A percentile compares a stretch with the other conserved stretches of the same genome.
Conservation (phyloP, 2,797 vertebrate genomes). For the Tinamus major region DNA sequence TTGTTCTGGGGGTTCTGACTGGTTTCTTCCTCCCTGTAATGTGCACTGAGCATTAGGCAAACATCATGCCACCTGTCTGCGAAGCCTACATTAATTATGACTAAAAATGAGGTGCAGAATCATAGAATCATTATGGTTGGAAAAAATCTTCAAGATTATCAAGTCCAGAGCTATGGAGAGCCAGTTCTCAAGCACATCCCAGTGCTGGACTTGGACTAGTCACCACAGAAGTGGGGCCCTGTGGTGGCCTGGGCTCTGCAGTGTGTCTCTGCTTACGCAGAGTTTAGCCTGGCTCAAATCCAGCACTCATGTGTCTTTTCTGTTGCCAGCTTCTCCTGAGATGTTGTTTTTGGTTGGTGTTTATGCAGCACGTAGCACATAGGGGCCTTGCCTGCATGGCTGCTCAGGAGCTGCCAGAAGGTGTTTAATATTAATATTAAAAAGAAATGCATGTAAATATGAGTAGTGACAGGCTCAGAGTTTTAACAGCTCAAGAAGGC, state of each 20-base stretch:
- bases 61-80: background rate
- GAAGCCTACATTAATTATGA: accelerated
- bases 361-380: background rate
- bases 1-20: background rate
- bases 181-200: background rate
- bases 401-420: constrained; percentile 26
- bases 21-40: background rate
- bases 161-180: background rate
- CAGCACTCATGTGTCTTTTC: background rate
- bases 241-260: background rate
- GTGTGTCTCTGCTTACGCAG: background rate
- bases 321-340: background rate
- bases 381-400: background rate
- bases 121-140: no score
- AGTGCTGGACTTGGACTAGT: background rate
- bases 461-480: background rate
- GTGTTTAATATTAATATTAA: constrained; percentile 42
- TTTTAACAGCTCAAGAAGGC: constrained; percentile 31
- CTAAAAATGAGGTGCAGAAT: background rate
- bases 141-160: no score
- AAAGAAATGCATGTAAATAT: constrained; percentile 48
- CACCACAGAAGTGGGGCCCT: background rate
- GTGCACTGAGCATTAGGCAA: accelerated
- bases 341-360: background rate
- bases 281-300: background rate